Conservation (phyloP, 2,888 invertebrate species). For the Papilio demoleus region DNA sequence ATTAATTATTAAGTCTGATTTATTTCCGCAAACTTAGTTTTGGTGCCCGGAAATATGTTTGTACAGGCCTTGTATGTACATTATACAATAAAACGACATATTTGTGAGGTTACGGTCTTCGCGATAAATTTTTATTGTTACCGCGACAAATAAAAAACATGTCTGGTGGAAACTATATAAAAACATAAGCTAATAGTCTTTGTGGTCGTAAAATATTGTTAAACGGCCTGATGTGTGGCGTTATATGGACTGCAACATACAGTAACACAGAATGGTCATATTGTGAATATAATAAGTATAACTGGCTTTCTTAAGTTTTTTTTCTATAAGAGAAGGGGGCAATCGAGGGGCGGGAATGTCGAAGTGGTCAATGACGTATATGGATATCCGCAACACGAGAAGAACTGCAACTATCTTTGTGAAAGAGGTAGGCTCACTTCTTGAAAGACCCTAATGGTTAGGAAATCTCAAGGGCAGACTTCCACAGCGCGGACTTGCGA, state of each 20-base stretch:
- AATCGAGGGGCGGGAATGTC: no score
- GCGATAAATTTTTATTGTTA: slow-evolving; percentile 40
- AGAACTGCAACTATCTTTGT: no score
- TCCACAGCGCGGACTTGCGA: no score
- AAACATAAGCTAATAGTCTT: slow-evolving; percentile 25
- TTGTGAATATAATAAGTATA: no score
- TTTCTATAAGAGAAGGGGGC: no score
- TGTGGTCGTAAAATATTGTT: slow-evolving; percentile 35
- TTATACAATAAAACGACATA: slow-evolving; percentile 38
- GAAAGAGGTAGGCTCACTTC: no score
- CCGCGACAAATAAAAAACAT: slow-evolving; percentile 40
- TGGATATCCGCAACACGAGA: no score
- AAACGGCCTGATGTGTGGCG: slow-evolving; percentile 21
- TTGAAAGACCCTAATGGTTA: no score
- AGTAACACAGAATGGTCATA: background rate
- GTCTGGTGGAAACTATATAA: slow-evolving; percentile 35
- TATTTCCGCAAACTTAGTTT: background rate
- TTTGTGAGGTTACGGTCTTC: slow-evolving; percentile 35
- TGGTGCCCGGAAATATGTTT: slow-evolving; percentile 22
- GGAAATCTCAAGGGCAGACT: no score
- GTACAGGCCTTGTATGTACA: slow-evolving; percentile 26
- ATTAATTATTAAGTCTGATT: background rate
- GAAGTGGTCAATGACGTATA: no score
- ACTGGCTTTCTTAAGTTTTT: no score
- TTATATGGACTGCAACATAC: background rate